Evolutionary conservation across 2,113 vertebrate genomes (phyloP).

Genomic region (Spheniscus mendiculus): DNA sequence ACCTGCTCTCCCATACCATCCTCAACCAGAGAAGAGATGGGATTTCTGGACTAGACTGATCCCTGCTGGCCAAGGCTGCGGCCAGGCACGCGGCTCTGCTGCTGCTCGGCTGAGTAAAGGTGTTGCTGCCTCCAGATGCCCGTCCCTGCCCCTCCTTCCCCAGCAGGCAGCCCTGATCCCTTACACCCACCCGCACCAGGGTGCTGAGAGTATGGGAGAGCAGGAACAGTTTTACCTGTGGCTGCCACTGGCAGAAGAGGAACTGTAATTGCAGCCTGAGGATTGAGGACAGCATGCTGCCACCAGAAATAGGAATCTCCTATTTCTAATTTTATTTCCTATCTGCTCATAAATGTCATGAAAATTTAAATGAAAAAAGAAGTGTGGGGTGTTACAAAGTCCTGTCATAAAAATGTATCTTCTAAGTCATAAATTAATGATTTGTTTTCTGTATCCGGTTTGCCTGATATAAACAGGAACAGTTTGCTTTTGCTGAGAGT

Average conservation of each 20-base stretch:
- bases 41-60: background rate
- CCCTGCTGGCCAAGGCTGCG: rapidly evolving
- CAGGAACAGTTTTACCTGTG: background rate
- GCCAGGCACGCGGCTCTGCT: rapidly evolving
- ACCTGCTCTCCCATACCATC: background rate
- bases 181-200: background rate
- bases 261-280: background rate
- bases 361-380: slow-evolving; percentile 10
- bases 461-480: background rate
- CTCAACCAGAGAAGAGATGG: background rate
- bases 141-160: background rate
- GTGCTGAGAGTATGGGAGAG: background rate
- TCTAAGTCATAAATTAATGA: slow-evolving; percentile 32
- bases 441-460: slow-evolving; percentile 25
- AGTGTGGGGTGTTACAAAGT: background rate
- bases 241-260: background rate
- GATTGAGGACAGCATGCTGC: background rate
- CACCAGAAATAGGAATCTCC: slow-evolving; percentile 9
- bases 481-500: slow-evolving; percentile 1
- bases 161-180: background rate
- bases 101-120: background rate
- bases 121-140: background rate
- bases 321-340: slow-evolving; percentile 30
- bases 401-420: background rate
- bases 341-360: background rate